Conservation (phyloP, 2,113 vertebrate genomes). For the Pangasianodon gigas region DNA sequence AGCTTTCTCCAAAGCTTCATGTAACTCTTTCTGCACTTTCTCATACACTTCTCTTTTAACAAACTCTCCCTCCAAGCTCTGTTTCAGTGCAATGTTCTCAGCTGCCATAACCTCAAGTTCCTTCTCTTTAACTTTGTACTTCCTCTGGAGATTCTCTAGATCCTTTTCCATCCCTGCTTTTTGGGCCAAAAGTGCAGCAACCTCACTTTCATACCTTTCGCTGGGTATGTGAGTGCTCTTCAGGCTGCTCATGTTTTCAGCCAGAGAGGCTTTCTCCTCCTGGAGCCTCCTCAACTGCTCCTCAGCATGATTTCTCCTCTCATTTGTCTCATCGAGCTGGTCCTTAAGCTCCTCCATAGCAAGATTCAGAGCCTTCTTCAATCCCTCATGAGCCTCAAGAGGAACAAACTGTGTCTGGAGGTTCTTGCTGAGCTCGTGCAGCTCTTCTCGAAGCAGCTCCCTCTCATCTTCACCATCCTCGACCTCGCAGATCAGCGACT, state of each 20-base stretch:
- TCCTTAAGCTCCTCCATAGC: conserved; percentile 81
- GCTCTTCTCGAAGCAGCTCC: conserved; percentile 78
- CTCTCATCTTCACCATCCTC: conserved; percentile 78
- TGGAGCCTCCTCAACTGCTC: conserved; percentile 77
- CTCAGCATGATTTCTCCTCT: conserved; percentile 77
- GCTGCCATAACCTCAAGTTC: conserved; percentile 65
- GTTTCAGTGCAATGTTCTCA: conserved; percentile 76
- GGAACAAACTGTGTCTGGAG: conserved; percentile 82
- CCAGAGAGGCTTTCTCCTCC: conserved; percentile 73
- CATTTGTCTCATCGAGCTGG: conserved; percentile 79
- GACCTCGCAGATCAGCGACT: conserved; percentile 79
- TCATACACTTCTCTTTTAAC: conserved; percentile 77
- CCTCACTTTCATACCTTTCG: conserved; percentile 75
- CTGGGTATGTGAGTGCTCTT: conserved; percentile 70
- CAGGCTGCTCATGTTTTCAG: conserved; percentile 70
- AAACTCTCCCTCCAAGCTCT: conserved; percentile 73
- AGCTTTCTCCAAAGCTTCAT: conserved; percentile 72
- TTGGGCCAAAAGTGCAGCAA: conserved; percentile 68
- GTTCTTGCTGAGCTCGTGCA: conserved; percentile 77
- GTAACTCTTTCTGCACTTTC: conserved; percentile 73
- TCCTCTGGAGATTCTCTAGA: conserved; percentile 72
- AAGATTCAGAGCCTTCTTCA: conserved; percentile 74
- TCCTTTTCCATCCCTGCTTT: conserved; percentile 73
- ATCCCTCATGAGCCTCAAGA: conserved; percentile 78
- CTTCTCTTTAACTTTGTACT: conserved; percentile 70